A percentile compares a stretch with the other conserved stretches of the same genome.
Conservation (phyloP, 2,888 invertebrate species). For the Carpatolechia fugitivella region DNA sequence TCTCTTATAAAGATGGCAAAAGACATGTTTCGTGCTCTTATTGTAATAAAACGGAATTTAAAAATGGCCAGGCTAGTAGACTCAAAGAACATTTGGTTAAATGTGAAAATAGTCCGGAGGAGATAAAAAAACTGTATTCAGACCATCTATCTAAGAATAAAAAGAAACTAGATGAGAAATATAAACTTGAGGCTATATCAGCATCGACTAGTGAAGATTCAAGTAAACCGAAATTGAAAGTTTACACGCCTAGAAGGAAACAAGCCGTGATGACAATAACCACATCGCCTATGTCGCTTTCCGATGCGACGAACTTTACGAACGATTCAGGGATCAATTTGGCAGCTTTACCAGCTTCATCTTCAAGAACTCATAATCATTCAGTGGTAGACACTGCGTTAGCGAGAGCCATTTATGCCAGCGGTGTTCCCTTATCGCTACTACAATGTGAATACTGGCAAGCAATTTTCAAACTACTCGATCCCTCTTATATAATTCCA, state of each 20-base stretch:
- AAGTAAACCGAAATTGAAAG: too few species aligned
- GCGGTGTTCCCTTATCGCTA: neutral
- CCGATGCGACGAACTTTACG: neutral
- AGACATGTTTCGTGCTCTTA: too few species aligned
- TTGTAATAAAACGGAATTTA: neutral
- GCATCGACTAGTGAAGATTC: too few species aligned
- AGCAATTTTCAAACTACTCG: neutral
- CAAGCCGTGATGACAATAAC: too few species aligned
- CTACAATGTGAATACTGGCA: constrained; percentile 1
- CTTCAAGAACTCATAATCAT: neutral
- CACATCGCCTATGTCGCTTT: too few species aligned
- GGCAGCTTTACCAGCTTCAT: neutral
- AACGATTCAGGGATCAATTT: too few species aligned
- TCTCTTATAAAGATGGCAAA: too few species aligned
- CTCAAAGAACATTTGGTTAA: neutral
- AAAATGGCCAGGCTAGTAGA: neutral
- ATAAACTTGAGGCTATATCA: too few species aligned
- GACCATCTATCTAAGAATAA: too few species aligned
- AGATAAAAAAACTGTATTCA: neutral
- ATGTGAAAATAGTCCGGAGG: neutral
- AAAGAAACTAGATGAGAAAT: too few species aligned
- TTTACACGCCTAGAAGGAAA: too few species aligned
- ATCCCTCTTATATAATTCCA: neutral
- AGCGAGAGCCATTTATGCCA: neutral
- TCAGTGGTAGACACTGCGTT: neutral